Evolutionary conservation across 2,113 vertebrate species (phyloP).

Genomic region (Picathartes gymnocephalus): DNA sequence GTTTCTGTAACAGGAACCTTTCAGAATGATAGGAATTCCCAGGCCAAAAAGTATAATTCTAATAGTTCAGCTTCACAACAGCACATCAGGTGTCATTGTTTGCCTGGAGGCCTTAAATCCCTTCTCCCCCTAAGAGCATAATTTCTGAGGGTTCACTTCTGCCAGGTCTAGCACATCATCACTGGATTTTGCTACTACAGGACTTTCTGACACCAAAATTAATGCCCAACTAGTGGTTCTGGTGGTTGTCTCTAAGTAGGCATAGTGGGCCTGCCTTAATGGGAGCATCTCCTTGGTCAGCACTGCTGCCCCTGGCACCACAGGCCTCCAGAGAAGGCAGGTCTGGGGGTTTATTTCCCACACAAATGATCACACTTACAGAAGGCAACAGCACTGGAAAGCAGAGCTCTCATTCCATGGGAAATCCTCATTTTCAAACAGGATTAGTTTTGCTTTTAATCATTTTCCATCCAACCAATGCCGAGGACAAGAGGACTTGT

Average conservation of each 20-base stretch:
- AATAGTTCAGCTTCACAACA: background rate
- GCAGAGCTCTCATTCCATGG: background rate
- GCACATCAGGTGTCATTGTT: background rate
- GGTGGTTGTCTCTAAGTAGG: background rate
- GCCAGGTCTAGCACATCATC: background rate
- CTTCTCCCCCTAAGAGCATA: background rate
- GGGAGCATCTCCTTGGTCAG: background rate
- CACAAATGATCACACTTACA: background rate
- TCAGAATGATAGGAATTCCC: background rate
- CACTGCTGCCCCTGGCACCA: background rate
- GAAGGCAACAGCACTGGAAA: background rate
- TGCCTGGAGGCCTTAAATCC: background rate
- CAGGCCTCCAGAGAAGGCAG: rapidly evolving
- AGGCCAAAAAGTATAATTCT: background rate
- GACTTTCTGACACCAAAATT: background rate
- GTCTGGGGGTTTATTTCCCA: background rate
- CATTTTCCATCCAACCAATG: background rate
- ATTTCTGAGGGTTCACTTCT: background rate
- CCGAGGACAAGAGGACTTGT: background rate
- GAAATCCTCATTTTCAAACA: background rate
- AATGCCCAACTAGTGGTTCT: background rate
- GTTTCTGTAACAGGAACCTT: background rate
- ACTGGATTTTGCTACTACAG: background rate
- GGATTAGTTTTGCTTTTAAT: background rate
- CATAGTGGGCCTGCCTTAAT: background rate